Base-by-base conservation (phyloP, 2,113 vertebrate species). In the Xenopus borealis region DNA sequence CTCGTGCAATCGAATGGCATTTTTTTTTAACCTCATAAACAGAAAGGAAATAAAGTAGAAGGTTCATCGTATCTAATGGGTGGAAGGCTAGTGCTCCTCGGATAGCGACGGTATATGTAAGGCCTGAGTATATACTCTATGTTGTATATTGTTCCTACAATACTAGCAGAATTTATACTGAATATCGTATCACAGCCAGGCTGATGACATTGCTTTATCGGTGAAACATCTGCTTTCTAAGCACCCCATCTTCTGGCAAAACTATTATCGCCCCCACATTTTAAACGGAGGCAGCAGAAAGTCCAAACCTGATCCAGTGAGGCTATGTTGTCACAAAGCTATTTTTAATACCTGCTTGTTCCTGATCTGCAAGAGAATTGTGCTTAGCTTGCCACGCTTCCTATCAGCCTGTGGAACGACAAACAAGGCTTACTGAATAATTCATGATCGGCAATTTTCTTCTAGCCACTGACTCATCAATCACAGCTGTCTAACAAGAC, bases 301-400 rank as follows among this genome's bases (percentile, higher is more conserved):
- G 87, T 86, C 83, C 89, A 88, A 90, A 93, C 91, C 89, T 89
- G 92, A 93, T 91, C 88, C 89, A 85, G 86, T 89, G 88, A 88
- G 88, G 87, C 87, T 88, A 88, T 90, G 90, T 91, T 91, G 85
- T 90, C 90, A 89, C 87, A 20, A 84, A 90, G 93, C 92, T 94
- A 94, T 94, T 94, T 95, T 94, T 94, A 93, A 95, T 94, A 94
- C 93, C 93, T 92, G 90, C 89, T 94, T 94, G 91, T 94, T 94
- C 94, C 93, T 94, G 94, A 95, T 95, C 95, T 93, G 91, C 93
- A 93, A 95, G 93, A 94, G 93, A 93, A 94, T 94, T 95, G 94
- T 94, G 93, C 93, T 92, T 92, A 94, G 90, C 86, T 91, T 90
- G 92, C 93, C 92, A 92, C 91, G 94, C 93, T 94, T 94, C 92